Conservation (phyloP, 2,113 vertebrate species). For the Casuarius casuarius region DNA sequence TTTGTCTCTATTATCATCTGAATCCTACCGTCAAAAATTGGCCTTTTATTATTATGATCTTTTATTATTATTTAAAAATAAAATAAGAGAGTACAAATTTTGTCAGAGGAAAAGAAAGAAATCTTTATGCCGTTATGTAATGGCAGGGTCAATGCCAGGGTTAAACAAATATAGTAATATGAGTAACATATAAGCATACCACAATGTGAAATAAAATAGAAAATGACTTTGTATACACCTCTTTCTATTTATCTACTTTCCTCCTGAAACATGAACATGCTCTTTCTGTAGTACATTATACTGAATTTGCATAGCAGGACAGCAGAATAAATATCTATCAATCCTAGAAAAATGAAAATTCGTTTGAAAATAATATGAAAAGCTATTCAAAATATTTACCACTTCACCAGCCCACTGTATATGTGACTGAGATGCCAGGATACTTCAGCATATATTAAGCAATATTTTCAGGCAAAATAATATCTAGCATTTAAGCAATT, state of each 20-base stretch:
- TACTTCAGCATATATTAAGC: neutral
- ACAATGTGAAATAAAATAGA: neutral
- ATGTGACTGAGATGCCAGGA: neutral
- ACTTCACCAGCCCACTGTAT: neutral
- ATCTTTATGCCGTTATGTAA: neutral
- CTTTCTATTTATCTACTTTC: neutral
- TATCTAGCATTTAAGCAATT: neutral
- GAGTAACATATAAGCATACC: rapidly evolving
- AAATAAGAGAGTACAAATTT: neutral
- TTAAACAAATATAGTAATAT: neutral
- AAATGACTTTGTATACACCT: neutral
- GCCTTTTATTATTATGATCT: neutral
- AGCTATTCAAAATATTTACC: neutral
- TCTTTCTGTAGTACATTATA: neutral
- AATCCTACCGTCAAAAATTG: neutral
- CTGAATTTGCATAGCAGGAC: neutral
- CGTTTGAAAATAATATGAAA: neutral
- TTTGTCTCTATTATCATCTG: neutral
- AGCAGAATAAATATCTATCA: neutral
- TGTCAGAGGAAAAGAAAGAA: neutral
- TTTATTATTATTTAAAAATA: neutral
- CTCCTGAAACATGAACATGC: neutral
- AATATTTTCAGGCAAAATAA: neutral
- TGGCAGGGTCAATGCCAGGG: neutral
- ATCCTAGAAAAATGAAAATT: neutral